Percentiles rank a stretch among this genome's conserved stretches.
Evolutionary conservation across 2,797 vertebrate genomes (phyloP).

Genomic region (Bovichtus variegatus): DNA sequence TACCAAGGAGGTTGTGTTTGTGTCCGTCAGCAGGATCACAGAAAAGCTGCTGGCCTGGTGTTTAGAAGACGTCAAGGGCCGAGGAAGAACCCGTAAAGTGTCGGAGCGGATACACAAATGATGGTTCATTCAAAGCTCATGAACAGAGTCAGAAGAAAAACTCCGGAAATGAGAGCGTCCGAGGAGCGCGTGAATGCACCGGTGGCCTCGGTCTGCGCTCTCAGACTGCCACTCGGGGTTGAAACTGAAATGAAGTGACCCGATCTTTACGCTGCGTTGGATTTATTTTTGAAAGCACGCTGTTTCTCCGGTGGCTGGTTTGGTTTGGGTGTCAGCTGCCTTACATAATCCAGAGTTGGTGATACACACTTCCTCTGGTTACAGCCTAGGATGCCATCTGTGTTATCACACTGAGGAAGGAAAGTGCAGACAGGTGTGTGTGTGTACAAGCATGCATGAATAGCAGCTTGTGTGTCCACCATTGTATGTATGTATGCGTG

Average conservation of each 20-base stretch:
- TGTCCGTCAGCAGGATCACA: too few relatives aligned
- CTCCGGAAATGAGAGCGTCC: too few relatives aligned
- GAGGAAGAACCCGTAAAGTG: too few relatives aligned
- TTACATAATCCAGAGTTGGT: conserved; percentile 44
- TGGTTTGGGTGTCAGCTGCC: conserved; percentile 42
- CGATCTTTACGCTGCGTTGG: neutral
- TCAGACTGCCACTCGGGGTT: too few relatives aligned
- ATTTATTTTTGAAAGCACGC: conserved; percentile 9
- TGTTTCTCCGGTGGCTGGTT: conserved; percentile 1
- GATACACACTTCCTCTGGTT: conserved; percentile 51
- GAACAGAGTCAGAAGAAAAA: too few relatives aligned
- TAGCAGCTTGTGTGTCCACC: conserved; percentile 49
- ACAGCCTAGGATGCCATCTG: conserved; percentile 69
- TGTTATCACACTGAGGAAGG: conserved; percentile 52
- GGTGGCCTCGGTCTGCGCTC: too few relatives aligned
- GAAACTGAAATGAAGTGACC: conserved; percentile 10
- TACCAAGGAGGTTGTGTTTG: too few relatives aligned
- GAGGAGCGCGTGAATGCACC: too few relatives aligned
- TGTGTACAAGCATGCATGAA: conserved; percentile 50
- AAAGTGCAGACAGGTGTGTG: conserved; percentile 65
- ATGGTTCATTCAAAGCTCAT: too few relatives aligned
- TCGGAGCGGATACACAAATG: too few relatives aligned
- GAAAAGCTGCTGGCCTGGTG: too few relatives aligned
- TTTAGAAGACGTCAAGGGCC: too few relatives aligned
- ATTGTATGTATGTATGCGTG: conserved; percentile 31